Conservation (phyloP, 2,797 vertebrate genomes). For the Toxotes lorentzi region DNA sequence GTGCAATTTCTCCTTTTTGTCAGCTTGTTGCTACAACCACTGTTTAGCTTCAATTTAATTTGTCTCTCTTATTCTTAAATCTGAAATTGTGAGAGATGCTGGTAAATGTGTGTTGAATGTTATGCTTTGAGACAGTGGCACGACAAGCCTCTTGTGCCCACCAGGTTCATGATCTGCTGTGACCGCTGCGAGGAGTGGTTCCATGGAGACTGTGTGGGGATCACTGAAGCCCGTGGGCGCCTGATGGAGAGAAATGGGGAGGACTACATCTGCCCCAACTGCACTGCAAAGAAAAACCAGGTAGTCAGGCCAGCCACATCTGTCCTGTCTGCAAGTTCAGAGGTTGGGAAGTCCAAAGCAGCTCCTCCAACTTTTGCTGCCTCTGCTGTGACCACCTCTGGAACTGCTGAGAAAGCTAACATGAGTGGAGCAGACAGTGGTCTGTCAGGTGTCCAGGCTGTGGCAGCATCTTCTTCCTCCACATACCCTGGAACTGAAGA, state of each 20-base stretch:
- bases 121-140: not conserved
- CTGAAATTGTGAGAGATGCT: not conserved
- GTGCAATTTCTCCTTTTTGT: not conserved
- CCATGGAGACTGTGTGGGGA: constrained; percentile 98
- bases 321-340: constrained; percentile 63
- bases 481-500: constrained; percentile 69
- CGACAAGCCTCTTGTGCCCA: constrained; percentile 35
- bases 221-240: constrained; percentile 96
- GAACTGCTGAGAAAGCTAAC: constrained; percentile 19
- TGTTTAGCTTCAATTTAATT: not conserved
- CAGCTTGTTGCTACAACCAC: not conserved
- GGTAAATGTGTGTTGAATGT: not conserved
- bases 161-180: constrained; percentile 99
- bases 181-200: constrained; percentile 99
- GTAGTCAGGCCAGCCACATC: constrained; percentile 73
- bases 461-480: constrained; percentile 1
- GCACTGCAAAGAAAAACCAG: constrained; percentile 92
- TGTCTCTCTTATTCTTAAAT: no score
- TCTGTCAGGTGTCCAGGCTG: constrained; percentile 26
- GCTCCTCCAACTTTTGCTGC: not conserved
- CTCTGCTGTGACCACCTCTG: not conserved
- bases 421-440: constrained; percentile 35
- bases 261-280: constrained; percentile 99
- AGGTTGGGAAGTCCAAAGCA: constrained; percentile 78
- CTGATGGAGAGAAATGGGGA: constrained; percentile 97